Conservation (phyloP, 2,888 invertebrate species). For the Gymnosoma rotundatum region DNA sequence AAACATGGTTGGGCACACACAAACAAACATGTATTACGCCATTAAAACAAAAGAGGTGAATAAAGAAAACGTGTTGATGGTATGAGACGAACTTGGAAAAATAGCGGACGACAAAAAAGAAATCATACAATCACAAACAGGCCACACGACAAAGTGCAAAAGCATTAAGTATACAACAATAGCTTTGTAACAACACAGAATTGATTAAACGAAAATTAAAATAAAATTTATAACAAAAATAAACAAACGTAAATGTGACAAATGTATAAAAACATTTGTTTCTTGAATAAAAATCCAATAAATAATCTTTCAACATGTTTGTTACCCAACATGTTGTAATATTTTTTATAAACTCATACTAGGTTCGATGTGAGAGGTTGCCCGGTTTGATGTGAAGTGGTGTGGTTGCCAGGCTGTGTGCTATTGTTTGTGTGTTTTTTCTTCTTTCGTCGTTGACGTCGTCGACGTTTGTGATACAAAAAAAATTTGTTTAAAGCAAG, state of each 20-base stretch:
- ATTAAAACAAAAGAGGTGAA: conserved; percentile 61
- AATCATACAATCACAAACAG: conserved; percentile 43
- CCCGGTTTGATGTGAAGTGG: conserved; percentile 45
- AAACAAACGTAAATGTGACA: too few species aligned
- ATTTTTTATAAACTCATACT: conserved; percentile 4
- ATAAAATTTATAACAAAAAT: background rate
- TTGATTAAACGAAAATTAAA: background rate
- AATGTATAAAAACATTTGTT: background rate
- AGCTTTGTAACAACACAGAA: background rate
- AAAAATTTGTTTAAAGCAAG: conserved; percentile 77
- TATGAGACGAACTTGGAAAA: conserved; percentile 65
- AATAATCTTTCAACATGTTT: conserved; percentile 12
- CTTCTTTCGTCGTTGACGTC: conserved; percentile 68
- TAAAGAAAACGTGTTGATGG: conserved; percentile 69
- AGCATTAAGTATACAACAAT: background rate
- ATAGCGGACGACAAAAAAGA: conserved; percentile 26
- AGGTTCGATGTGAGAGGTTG: conserved; percentile 44
- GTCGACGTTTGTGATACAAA: conserved; percentile 70
- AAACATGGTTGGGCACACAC: conserved; percentile 26
- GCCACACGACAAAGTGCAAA: conserved; percentile 14
- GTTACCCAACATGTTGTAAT: conserved; percentile 34
- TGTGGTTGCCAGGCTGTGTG: conserved; percentile 50
- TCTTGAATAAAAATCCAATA: background rate
- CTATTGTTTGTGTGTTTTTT: conserved; percentile 55
- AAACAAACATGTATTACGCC: conserved; percentile 36